Evolutionary conservation across 2,113 vertebrate genomes (phyloP).

Genomic region (Cynoglossus semilaevis): DNA sequence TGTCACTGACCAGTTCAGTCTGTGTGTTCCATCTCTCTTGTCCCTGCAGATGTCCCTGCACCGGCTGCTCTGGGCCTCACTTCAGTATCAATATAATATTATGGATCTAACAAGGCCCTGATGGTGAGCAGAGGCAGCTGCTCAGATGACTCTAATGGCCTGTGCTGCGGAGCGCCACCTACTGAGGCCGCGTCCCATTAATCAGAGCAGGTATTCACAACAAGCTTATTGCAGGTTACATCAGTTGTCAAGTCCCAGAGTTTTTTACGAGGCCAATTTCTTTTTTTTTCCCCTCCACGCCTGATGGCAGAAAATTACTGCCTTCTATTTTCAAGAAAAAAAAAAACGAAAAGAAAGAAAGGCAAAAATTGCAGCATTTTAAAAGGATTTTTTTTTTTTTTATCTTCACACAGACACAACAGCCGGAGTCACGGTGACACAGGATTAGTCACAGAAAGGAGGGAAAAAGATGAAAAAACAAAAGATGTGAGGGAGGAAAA

Average conservation of each 20-base stretch:
- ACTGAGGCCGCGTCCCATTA: slow-evolving; percentile 4
- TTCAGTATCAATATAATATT: slow-evolving; percentile 47
- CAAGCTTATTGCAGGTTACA: neutral
- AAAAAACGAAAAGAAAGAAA: too few relatives aligned
- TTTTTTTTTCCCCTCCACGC: neutral
- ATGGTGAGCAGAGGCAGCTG: slow-evolving; percentile 35
- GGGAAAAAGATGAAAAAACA: too few relatives aligned
- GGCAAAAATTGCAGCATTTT: neutral
- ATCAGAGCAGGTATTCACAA: slow-evolving; percentile 18
- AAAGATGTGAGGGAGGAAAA: too few relatives aligned
- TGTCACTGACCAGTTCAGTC: too few relatives aligned
- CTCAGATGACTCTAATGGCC: slow-evolving; percentile 38
- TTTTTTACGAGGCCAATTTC: neutral
- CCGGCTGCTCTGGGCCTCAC: slow-evolving; percentile 9
- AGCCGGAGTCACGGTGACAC: slow-evolving; percentile 3
- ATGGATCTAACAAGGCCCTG: slow-evolving; percentile 47
- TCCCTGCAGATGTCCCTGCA: too few relatives aligned
- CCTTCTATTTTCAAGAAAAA: too few relatives aligned
- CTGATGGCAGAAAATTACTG: neutral
- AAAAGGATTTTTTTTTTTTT: neutral
- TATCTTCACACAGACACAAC: neutral
- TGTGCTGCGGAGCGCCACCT: slow-evolving; percentile 28
- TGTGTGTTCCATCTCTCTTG: too few relatives aligned
- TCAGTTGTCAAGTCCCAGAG: neutral
- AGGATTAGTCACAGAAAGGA: neutral